Evolutionary conservation across 2,888 invertebrate genomes (phyloP).

Genomic region (Hydrotaea diabolus): DNA sequence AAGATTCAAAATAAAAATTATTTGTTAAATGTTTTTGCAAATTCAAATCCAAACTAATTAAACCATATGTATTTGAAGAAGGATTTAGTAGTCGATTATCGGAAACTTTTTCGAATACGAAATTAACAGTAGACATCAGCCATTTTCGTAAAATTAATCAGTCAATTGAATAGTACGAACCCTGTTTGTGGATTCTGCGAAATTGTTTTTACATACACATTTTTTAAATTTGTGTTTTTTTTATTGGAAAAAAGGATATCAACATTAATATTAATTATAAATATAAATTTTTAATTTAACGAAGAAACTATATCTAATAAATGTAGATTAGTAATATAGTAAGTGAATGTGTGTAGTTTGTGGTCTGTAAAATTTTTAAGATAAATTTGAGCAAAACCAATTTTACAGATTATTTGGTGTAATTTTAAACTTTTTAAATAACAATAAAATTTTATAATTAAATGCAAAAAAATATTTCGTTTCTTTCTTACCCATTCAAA

Average conservation of each 20-base stretch:
- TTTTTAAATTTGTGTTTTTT: conserved; percentile 46
- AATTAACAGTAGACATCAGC: too few species aligned
- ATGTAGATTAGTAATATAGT: background rate
- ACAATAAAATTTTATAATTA: conserved; percentile 23
- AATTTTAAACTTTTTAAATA: conserved; percentile 17
- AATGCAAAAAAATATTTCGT: conserved; percentile 28
- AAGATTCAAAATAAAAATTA: too few species aligned
- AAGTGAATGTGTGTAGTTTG: background rate
- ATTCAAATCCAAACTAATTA: too few species aligned
- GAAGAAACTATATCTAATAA: conserved; percentile 28
- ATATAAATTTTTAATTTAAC: conserved; percentile 14
- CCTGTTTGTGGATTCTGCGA: too few species aligned
- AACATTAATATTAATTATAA: conserved; percentile 51
- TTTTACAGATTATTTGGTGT: background rate
- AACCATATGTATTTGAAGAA: too few species aligned
- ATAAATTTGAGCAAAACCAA: conserved; percentile 27
- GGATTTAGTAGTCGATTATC: too few species aligned
- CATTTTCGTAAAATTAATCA: too few species aligned
- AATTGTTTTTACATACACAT: background rate
- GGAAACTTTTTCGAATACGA: too few species aligned
- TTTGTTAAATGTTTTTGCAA: too few species aligned
- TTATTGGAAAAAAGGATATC: conserved; percentile 45
- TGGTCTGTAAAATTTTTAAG: conserved; percentile 5
- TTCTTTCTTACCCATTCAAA: conserved; percentile 14
- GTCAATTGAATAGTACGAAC: too few species aligned